Evolutionary conservation across 2,113 vertebrate species (phyloP), one percentile per base, ranked within the genome.

Genomic region (Climacteris rufus): DNA sequence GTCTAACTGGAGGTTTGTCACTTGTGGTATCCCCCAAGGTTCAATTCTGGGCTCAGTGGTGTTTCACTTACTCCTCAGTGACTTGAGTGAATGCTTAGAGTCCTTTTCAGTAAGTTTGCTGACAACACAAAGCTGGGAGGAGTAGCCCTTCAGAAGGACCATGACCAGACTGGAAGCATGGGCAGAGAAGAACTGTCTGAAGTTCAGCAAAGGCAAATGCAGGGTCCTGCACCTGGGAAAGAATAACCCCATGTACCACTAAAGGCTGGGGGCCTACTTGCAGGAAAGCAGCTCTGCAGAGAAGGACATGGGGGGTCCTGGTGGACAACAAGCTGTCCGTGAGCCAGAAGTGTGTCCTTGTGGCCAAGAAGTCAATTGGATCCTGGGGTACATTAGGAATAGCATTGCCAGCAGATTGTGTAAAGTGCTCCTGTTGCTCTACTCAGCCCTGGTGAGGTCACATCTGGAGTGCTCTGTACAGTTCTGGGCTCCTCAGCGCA

Each of bases 391-490:
- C 31, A 15, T 42, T 17, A 27, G 35, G 65, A 72, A 33, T 17
- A 56, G 25, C 35, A 64, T 1, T 25, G 42, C 13, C 57, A 40
- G 35, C 14, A 35, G 50, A 25, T 22, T 0, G 0, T 22, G 3
- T 35, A 49, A 72, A 35, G 21, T 37, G 31, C 31, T 37, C 50
- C 42, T 56, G 24, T 16, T 0, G 0, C 11, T 71, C 42, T 80
- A 1, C 42, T 56, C 35, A 64, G 35, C 57, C 21, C 20, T 72
- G 57, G 35, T 72, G 42, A 64, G 66, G 50, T 8, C 20, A 12
- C 21, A 23, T 19, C 31, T 80, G 42, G 5, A 27, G 35, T 19
- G 35, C 11, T 80, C 14, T 57, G 27, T 19, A 31, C 50, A 20
- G 42, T 65, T 64, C 35, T 57, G 86, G 39, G 22, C 31, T 80